Evolutionary conservation across 2,797 vertebrate genomes (phyloP).

Genomic region (Sphaeramia orbicularis): DNA sequence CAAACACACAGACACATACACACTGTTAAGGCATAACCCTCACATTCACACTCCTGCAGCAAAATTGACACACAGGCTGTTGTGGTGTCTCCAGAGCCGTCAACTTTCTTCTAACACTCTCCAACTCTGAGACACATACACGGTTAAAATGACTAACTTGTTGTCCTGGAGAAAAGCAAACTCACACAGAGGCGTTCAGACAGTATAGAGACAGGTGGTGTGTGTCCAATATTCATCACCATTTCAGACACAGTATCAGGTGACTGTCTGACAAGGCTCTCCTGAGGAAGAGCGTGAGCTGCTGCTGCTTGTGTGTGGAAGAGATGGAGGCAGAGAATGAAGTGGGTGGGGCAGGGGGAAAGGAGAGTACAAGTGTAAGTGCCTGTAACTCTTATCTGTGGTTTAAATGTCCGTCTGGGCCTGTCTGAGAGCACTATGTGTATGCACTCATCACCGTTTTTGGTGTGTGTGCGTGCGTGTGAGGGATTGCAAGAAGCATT

Average conservation of each 20-base stretch:
- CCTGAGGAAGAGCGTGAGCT: conserved; percentile 45
- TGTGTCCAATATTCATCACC: conserved; percentile 49
- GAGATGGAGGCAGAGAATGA: conserved; percentile 22
- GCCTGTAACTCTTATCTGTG: conserved; percentile 53
- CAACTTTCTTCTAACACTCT: conserved; percentile 28
- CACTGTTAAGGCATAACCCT: conserved; percentile 20
- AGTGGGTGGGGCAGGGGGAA: conserved; percentile 30
- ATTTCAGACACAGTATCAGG: conserved; percentile 53
- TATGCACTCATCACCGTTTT: conserved; percentile 15
- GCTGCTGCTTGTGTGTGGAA: conserved; percentile 11
- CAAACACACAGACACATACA: not conserved
- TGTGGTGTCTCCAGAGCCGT: conserved; percentile 18
- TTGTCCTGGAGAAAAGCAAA: conserved; percentile 5
- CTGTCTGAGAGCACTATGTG: conserved; percentile 52
- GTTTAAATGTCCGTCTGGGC: conserved; percentile 63
- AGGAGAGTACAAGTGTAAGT: conserved; percentile 61
- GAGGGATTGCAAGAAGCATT: conserved; percentile 48
- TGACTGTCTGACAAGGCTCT: conserved; percentile 62
- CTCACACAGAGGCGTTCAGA: conserved; percentile 22
- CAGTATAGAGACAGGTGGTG: conserved; percentile 45
- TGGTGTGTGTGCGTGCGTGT: conserved; percentile 23
- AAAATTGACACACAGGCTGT: conserved; percentile 48
- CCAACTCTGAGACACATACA: conserved; percentile 18
- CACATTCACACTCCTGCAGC: conserved; percentile 30
- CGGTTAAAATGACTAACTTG: conserved; percentile 20